Percentiles rank a stretch among this genome's conserved stretches.
Evolutionary conservation across 2,888 invertebrate genomes (phyloP).

Genomic region (Microctonus brassicae): DNA sequence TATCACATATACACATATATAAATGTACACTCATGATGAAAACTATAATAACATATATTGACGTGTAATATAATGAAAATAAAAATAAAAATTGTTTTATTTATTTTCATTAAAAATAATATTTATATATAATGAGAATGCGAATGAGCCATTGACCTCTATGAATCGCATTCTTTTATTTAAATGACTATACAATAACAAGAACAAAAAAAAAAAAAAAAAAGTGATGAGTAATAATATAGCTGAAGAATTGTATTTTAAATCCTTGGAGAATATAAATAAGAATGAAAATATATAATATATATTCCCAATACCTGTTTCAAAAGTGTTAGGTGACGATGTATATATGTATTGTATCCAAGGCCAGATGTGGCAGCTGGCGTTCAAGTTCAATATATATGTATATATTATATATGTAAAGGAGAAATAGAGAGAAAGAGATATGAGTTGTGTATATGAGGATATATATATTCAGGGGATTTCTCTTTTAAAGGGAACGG

Average conservation of each 20-base stretch:
- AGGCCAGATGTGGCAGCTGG: slow-evolving; percentile 56
- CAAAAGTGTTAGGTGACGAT: slow-evolving; percentile 3
- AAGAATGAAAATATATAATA: too few species aligned
- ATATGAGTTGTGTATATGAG: not conserved
- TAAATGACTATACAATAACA: not conserved
- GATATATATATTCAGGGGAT: slow-evolving; percentile 42
- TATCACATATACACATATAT: too few species aligned
- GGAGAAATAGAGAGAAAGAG: not conserved
- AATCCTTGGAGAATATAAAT: not conserved
- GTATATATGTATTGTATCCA: slow-evolving; percentile 18
- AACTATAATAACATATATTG: not conserved
- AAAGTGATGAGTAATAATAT: slow-evolving; percentile 1
- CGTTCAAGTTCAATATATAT: slow-evolving; percentile 50
- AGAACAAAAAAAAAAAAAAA: not conserved
- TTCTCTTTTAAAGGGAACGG: slow-evolving; percentile 32
- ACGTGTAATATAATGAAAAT: not conserved
- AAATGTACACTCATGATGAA: too few species aligned
- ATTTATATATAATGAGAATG: not conserved
- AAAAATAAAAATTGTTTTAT: too few species aligned
- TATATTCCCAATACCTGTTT: slow-evolving; percentile 5
- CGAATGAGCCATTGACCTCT: not conserved
- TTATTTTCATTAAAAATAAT: too few species aligned
- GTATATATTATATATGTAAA: slow-evolving; percentile 42
- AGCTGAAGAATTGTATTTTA: not conserved
- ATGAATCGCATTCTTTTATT: not conserved